phyloP scores from a whole-genome alignment of 2,888 invertebrate species.

The Galeruca laticollis region DNA sequence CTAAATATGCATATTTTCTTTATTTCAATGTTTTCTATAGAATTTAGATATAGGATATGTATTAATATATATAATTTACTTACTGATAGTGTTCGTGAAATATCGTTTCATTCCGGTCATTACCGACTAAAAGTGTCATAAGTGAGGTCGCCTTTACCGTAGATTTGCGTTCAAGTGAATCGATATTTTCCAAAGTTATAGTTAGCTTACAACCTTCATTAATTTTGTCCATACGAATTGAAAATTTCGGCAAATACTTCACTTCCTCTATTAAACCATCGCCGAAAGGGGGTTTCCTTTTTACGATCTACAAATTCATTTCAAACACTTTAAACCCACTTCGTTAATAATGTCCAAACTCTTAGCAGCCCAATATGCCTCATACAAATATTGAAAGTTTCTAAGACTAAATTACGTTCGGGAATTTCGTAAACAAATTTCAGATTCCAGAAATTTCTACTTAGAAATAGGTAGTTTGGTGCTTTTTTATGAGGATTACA shows the following conservation, averaged over 20 bases:
- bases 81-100: constrained; percentile 71
- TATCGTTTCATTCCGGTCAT: constrained; percentile 74
- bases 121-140: constrained; percentile 74
- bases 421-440: too few relatives aligned
- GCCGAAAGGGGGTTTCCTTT: constrained; percentile 80
- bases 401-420: too few relatives aligned
- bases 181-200: constrained; percentile 65
- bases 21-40: too few relatives aligned
- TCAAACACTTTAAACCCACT: constrained; percentile 3
- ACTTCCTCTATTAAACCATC: constrained; percentile 75
- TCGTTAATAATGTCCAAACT: too few relatives aligned
- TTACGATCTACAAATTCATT: constrained; percentile 72
- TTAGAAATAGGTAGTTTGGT: too few relatives aligned
- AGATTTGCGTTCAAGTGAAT: constrained; percentile 65
- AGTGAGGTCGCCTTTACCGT: constrained; percentile 70
- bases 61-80: constrained; percentile 52
- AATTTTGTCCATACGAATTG: constrained; percentile 63
- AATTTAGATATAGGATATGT: too few relatives aligned
- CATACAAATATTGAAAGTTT: too few relatives aligned
- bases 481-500: too few relatives aligned
- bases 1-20: too few relatives aligned
- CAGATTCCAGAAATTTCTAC: too few relatives aligned
- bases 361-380: too few relatives aligned
- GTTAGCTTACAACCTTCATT: constrained; percentile 41
- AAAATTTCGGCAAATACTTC: constrained; percentile 74